Conservation (phyloP, 1,140 invertebrate species). For the Cephus cinctus region DNA sequence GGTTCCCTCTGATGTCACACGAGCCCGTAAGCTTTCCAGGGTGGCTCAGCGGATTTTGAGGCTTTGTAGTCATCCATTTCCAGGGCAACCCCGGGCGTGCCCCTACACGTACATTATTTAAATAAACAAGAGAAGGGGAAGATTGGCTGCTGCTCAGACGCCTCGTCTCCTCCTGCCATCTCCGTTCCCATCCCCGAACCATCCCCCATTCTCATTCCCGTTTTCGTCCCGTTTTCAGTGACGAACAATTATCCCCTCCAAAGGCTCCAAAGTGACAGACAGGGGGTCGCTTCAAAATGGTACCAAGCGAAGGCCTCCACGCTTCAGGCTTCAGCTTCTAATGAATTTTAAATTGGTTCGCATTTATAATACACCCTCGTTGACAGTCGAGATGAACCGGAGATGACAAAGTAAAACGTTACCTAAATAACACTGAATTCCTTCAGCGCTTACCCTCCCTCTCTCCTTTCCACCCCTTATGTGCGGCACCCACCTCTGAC, state of each 20-base stretch:
- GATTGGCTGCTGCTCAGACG: constrained; percentile 35
- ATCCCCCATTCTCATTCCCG: neutral
- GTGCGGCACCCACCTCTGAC: no score
- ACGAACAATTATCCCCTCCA: constrained; percentile 53
- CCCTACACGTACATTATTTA: constrained; percentile 48
- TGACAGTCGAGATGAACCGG: constrained; percentile 43
- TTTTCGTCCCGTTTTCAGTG: constrained; percentile 30
- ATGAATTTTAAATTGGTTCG: constrained; percentile 56
- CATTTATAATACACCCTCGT: constrained; percentile 49
- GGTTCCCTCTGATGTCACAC: constrained; percentile 37
- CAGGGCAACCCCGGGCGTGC: constrained; percentile 24
- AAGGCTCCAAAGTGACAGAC: constrained; percentile 34
- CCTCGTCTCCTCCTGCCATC: constrained; percentile 6
- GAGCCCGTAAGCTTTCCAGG: constrained; percentile 12
- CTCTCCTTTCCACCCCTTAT: no score
- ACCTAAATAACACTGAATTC: constrained; percentile 40
- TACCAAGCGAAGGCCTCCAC: constrained; percentile 12
- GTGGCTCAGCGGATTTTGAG: constrained; percentile 40
- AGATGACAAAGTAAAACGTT: constrained; percentile 50
- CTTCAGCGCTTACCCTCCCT: no score
- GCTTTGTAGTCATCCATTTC: constrained; percentile 54
- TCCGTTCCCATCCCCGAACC: constrained; percentile 16
- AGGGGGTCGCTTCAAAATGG: constrained; percentile 23
- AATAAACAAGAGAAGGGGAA: constrained; percentile 51
- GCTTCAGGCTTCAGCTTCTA: constrained; percentile 32